These are phyloP conservation scores for Anthoptus insignis DNA, from an alignment of 2,888 invertebrate genomes.

Conservation along the genomic window DNA sequence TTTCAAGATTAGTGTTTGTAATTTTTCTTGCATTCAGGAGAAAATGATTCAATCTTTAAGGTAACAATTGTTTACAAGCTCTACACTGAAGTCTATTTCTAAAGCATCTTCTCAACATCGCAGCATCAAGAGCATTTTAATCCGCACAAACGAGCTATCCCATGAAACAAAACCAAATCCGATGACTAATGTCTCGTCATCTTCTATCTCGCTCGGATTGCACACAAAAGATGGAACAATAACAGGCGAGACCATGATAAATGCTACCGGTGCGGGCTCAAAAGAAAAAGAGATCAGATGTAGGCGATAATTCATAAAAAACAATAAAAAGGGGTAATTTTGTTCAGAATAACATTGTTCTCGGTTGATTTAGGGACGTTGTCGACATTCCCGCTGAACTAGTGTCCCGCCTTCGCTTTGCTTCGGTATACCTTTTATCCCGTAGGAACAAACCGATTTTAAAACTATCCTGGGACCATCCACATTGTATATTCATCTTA, in stretches of 20 bases:
- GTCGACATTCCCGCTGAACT: constrained; percentile 26
- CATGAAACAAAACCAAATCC: constrained; percentile 71
- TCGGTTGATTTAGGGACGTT: constrained; percentile 63
- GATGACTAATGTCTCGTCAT: constrained; percentile 68
- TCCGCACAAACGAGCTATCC: constrained; percentile 65
- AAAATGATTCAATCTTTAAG: too few relatives aligned
- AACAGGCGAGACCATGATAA: constrained; percentile 69
- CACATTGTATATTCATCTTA: too few relatives aligned
- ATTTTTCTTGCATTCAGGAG: too few relatives aligned
- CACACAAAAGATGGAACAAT: constrained; percentile 68
- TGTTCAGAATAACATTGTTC: constrained; percentile 65
- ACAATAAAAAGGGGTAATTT: constrained; percentile 74
- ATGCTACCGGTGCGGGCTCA: constrained; percentile 73
- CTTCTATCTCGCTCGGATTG: constrained; percentile 53
- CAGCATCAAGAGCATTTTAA: constrained; percentile 57
- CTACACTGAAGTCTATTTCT: constrained; percentile 29
- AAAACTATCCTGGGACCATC: too few relatives aligned
- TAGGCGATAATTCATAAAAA: constrained; percentile 80
- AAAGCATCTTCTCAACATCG: constrained; percentile 21
- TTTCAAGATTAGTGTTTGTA: too few relatives aligned
- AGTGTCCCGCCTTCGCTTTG: too few relatives aligned
- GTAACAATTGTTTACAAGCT: background rate
- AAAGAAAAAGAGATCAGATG: constrained; percentile 75
- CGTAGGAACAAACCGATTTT: too few relatives aligned
- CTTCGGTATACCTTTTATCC: too few relatives aligned